These are phyloP conservation scores for Pocillopora damicornis DNA, from an alignment of 64 coral and sea anemone species.

Conservation along the genomic window DNA sequence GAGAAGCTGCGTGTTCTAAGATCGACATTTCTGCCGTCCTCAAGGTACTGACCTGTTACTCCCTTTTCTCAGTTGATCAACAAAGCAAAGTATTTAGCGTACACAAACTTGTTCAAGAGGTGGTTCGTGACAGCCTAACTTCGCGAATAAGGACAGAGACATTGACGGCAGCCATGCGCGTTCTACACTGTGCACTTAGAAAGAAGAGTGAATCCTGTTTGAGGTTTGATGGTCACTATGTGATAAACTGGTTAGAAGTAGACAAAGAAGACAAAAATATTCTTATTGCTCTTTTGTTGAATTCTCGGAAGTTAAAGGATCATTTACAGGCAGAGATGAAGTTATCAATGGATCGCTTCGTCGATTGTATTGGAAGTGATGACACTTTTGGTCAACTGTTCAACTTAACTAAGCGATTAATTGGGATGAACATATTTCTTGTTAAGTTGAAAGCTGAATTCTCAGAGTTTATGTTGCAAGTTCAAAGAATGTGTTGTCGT, in stretches of 20 bases:
- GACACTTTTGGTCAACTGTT: not conserved
- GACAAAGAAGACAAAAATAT: not conserved
- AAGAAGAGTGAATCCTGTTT: not conserved
- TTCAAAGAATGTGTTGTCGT: too few relatives aligned
- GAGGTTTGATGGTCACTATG: not conserved
- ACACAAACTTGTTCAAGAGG: constrained; percentile 51
- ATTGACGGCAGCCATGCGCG: not conserved
- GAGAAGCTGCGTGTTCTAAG: not conserved
- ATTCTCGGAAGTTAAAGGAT: not conserved
- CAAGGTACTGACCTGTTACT: constrained; percentile 20
- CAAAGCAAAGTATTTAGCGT: not conserved
- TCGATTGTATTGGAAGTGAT: not conserved
- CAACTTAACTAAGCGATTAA: too few relatives aligned
- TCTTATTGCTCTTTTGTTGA: not conserved
- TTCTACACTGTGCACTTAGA: not conserved
- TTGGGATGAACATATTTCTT: not conserved
- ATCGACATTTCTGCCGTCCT: constrained; percentile 3
- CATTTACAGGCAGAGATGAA: not conserved
- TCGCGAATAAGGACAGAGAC: not conserved
- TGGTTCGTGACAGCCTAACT: constrained; percentile 13
- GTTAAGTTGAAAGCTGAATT: not conserved
- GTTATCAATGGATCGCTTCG: too few relatives aligned
- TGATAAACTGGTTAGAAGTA: too few relatives aligned
- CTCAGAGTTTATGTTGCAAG: not conserved
- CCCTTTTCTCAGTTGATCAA: constrained; percentile 6